Evolutionary conservation across 2,113 vertebrate genomes (phyloP), one percentile per base, ranked within the genome.

Genomic region (Anas platyrhynchos): DNA sequence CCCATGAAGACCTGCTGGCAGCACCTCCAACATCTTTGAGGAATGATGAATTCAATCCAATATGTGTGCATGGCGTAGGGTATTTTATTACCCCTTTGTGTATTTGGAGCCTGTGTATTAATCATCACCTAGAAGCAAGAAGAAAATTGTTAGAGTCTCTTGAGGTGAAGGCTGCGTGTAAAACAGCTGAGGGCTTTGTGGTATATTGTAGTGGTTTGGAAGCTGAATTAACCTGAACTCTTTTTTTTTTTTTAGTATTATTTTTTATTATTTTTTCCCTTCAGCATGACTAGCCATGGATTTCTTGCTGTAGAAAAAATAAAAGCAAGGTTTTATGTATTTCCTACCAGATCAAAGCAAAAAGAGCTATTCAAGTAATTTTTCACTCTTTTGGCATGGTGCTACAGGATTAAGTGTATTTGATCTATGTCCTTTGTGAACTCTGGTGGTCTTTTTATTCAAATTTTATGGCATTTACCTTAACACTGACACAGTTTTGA

Each of bases 81-180:
- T 96, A 44, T 87, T 95, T 93, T 95, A 96, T 91, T 92, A 85
- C 14, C 31, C 62, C 62, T 84, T 72, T 46, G 83, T 80, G 88
- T 82, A 73, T 86, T 95, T 87, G 89, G 41, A 92, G 77, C 16
- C 25, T 79, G 41, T 74, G 71, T 93, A 91, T 93, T 96, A 92
- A 95, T 96, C 96, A 94, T 96, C 71, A 95, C 74, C 34, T 73
- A 92, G 93, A 92, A 95, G 71, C 48, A 87, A 87, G 86, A 76
- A 72, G 89, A 92, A 91, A 96, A 95, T 89, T 89, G 92, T 92
- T 93, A 92, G 58, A 84, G 44, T 92, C 86, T 91, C 73, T 89
- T 79, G 94, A 94, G 83, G 83, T 93, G 86, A 94, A 94, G 65
- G 66, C 83, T 84, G 43, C 29, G 61, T 86, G 83, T 50, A 92